Percentiles rank a stretch among this genome's conserved stretches.
Conservation (phyloP, 2,888 invertebrate species). For the Caenorhabditis angaria region DNA sequence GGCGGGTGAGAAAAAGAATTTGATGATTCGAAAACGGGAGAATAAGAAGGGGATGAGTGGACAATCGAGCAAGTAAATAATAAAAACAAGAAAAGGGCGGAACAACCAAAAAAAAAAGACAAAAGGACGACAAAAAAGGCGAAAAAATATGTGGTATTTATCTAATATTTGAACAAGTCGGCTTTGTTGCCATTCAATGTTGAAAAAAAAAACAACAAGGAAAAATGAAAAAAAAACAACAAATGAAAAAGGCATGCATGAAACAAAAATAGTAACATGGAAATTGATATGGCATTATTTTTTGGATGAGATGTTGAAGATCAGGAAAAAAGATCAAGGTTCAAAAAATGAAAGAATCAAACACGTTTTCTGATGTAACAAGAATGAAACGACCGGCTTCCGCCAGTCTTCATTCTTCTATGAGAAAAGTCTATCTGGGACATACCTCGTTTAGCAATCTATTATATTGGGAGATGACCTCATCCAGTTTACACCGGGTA, state of each 20-base stretch:
- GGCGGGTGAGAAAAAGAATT: background rate
- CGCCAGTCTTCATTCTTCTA: too few relatives aligned
- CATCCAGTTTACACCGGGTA: too few relatives aligned
- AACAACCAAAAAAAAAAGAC: background rate
- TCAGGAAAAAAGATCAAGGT: too few relatives aligned
- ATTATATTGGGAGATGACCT: too few relatives aligned
- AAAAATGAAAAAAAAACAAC: too few relatives aligned
- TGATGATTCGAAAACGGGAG: background rate
- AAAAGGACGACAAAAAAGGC: background rate
- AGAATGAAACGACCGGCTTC: too few relatives aligned
- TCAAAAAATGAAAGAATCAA: too few relatives aligned
- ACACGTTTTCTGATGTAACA: too few relatives aligned
- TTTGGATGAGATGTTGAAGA: background rate
- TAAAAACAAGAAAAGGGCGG: conserved; percentile 1
- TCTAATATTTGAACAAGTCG: background rate
- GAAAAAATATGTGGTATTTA: background rate
- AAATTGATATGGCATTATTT: conserved; percentile 12
- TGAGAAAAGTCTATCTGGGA: too few relatives aligned
- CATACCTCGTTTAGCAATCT: too few relatives aligned
- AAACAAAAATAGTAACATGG: conserved; percentile 8
- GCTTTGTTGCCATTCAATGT: conserved; percentile 1
- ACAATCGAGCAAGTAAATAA: conserved; percentile 7
- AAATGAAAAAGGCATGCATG: background rate
- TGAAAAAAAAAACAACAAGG: background rate
- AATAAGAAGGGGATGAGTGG: conserved; percentile 20